These are phyloP conservation scores for Astyanax mexicanus DNA, from an alignment of 2,797 vertebrate species.

Conservation along the genomic window DNA sequence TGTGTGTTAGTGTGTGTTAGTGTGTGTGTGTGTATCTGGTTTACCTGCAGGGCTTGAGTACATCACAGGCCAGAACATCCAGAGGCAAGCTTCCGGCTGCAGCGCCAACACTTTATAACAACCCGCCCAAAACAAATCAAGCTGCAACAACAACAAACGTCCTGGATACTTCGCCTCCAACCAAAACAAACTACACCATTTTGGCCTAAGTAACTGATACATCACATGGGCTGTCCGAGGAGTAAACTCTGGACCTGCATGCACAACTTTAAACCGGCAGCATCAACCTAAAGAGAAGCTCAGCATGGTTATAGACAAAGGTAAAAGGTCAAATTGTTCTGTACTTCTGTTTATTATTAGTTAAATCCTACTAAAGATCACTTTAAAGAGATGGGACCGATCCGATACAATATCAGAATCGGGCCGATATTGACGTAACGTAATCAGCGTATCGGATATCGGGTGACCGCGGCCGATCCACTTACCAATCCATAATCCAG, in stretches of 20 bases:
- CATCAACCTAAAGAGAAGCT: background rate
- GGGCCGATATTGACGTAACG: no score
- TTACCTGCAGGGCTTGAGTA: constrained; percentile 21
- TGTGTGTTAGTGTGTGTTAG: background rate
- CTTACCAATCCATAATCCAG: no score
- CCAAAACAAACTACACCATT: constrained; percentile 36
- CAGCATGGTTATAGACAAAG: no score
- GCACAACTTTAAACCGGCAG: background rate
- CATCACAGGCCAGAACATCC: constrained; percentile 26
- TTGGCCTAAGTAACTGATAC: constrained; percentile 24
- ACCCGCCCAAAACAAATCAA: constrained; percentile 30
- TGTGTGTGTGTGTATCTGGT: background rate
- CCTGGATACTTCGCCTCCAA: constrained; percentile 30
- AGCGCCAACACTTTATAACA: constrained; percentile 24
- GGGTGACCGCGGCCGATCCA: no score
- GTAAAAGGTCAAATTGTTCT: no score
- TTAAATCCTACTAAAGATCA: no score
- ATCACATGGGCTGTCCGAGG: constrained; percentile 27
- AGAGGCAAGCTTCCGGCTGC: constrained; percentile 14
- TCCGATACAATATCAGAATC: no score
- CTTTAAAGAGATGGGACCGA: no score
- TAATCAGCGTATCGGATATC: no score
- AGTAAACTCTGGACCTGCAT: constrained; percentile 14
- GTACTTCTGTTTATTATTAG: no score
- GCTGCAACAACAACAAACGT: constrained; percentile 22